Conservation (phyloP, 92 coral and sea anemone species). For the Palythoa caribaeorum region DNA sequence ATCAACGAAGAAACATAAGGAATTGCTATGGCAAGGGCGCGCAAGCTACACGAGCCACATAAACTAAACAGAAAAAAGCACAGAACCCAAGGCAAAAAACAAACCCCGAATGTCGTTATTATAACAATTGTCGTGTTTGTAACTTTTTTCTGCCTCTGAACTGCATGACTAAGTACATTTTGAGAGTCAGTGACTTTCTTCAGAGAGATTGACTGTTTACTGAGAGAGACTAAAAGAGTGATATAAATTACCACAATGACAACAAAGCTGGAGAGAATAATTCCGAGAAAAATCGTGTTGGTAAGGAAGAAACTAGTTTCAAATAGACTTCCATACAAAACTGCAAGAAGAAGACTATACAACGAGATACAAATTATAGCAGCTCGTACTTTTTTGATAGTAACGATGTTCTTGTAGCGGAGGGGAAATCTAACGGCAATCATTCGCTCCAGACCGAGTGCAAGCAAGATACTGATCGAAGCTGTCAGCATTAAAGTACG, state of each 20-base stretch:
- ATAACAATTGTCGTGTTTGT: not conserved
- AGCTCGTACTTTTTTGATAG: not conserved
- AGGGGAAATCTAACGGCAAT: constrained; percentile 8
- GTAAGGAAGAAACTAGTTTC: not conserved
- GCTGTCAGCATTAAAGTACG: not conserved
- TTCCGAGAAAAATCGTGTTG: not conserved
- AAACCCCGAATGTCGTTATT: not conserved
- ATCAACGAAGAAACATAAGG: not conserved
- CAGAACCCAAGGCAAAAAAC: not conserved
- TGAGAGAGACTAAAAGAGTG: not conserved
- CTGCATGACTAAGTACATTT: not conserved
- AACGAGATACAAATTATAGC: constrained; percentile 5
- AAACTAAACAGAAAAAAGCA: constrained; percentile 21
- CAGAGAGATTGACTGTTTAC: not conserved
- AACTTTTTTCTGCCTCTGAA: constrained; percentile 11
- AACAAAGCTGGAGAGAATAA: not conserved
- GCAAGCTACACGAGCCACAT: not conserved
- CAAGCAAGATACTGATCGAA: not conserved
- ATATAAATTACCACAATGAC: not conserved
- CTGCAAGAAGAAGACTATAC: not conserved
- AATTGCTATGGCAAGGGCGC: not conserved
- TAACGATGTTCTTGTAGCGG: constrained; percentile 2
- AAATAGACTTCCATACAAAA: constrained; percentile 4
- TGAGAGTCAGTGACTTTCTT: not conserved
- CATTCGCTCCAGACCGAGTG: constrained; percentile 13